phyloP scores from a whole-genome alignment of 2,888 invertebrate species.

The Drosophila paranaensis region DNA sequence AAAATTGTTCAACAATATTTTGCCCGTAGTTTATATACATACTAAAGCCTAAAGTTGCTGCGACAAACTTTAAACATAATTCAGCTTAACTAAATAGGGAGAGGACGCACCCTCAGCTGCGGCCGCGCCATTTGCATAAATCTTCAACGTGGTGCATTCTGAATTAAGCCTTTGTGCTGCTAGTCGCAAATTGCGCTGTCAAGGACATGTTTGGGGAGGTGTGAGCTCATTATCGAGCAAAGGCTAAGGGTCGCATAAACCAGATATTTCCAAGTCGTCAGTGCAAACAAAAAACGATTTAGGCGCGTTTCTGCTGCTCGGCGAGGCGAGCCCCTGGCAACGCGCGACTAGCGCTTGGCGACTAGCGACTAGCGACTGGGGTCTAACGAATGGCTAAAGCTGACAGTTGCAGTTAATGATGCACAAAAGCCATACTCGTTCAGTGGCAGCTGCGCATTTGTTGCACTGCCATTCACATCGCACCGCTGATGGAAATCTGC shows the following conservation, averaged over 20 bases:
- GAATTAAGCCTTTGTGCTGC: constrained; percentile 50
- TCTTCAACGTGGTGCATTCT: constrained; percentile 55
- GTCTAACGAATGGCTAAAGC: constrained; percentile 14
- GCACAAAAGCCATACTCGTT: constrained; percentile 26
- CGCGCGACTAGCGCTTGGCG: constrained; percentile 11
- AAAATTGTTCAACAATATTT: constrained; percentile 36
- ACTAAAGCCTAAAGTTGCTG: background rate
- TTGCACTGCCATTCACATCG: constrained; percentile 30
- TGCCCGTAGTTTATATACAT: constrained; percentile 11
- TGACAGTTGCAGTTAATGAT: constrained; percentile 14
- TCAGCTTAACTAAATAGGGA: constrained; percentile 21
- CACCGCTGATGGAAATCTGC: constrained; percentile 17
- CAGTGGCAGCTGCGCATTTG: constrained; percentile 34
- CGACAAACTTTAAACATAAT: constrained; percentile 42
- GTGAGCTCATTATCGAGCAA: constrained; percentile 50
- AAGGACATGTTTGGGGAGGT: constrained; percentile 14
- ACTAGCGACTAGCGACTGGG: constrained; percentile 1
- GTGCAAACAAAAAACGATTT: constrained; percentile 41
- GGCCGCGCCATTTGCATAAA: constrained; percentile 47
- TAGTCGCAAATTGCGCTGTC: constrained; percentile 2
- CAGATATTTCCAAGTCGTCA: constrained; percentile 20
- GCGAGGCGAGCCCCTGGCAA: background rate
- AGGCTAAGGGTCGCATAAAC: constrained; percentile 14
- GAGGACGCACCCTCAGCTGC: constrained; percentile 15
- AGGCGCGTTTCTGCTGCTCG: constrained; percentile 20